Conservation (phyloP, 2,888 invertebrate species). For the Bombylius major region DNA sequence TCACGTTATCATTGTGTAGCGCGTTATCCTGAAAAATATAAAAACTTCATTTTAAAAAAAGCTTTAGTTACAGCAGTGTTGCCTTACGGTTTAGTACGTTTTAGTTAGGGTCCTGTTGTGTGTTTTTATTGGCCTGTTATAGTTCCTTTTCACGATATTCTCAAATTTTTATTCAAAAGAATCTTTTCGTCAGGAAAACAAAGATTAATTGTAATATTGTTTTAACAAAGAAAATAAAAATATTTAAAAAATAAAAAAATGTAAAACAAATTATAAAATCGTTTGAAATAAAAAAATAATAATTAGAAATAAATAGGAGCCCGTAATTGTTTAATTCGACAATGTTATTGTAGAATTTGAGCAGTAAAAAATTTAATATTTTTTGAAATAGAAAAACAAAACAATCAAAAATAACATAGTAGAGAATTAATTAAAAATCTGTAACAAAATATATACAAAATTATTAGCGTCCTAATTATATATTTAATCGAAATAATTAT, state of each 20-base stretch:
- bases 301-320: too few species aligned
- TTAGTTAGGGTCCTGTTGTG: slow-evolving; percentile 25
- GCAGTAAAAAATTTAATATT: too few species aligned
- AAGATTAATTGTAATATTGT: not conserved
- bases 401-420: too few species aligned
- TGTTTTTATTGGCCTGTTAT: slow-evolving; percentile 20
- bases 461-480: too few species aligned
- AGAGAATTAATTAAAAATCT: too few species aligned
- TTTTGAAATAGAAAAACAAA: too few species aligned
- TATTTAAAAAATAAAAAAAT: not conserved
- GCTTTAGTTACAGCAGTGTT: slow-evolving; percentile 39
- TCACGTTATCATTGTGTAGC: not conserved
- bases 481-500: too few species aligned
- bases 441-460: too few species aligned
- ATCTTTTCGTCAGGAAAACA: not conserved
- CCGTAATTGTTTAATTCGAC: too few species aligned
- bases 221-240: not conserved
- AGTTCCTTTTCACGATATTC: slow-evolving; percentile 19
- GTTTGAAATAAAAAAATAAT: too few species aligned
- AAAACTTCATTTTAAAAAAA: slow-evolving; percentile 8
- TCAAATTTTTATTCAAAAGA: not conserved
- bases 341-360: too few species aligned
- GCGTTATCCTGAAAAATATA: slow-evolving; percentile 1
- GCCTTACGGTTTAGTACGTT: slow-evolving; percentile 40
- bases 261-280: not conserved